Percentiles rank a stretch among this genome's conserved stretches.
phyloP scores from a whole-genome alignment of 2,113 vertebrate species.

The Cepphus grylle region DNA sequence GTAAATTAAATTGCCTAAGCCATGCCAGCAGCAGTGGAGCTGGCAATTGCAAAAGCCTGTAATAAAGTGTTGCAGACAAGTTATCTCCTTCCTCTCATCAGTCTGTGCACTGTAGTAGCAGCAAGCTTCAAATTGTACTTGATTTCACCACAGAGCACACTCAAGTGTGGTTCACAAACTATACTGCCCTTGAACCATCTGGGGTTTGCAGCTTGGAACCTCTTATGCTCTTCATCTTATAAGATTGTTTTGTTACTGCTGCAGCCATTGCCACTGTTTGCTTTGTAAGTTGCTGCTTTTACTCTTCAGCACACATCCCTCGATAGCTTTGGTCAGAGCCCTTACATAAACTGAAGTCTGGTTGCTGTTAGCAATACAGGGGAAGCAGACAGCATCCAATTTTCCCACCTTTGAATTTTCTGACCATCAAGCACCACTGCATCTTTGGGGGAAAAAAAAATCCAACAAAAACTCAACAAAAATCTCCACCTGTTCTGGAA shows the following conservation, averaged over 20 bases:
- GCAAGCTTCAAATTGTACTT: conserved; percentile 24
- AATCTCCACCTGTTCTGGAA: neutral
- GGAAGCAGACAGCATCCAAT: neutral
- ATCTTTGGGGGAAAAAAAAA: neutral
- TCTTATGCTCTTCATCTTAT: neutral
- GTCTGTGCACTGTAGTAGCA: neutral
- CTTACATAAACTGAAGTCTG: neutral
- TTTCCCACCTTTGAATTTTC: neutral
- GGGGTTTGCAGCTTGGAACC: neutral
- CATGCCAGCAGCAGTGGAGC: neutral
- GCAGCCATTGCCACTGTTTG: neutral
- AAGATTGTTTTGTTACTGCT: neutral
- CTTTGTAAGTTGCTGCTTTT: neutral
- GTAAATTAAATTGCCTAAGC: conserved; percentile 44
- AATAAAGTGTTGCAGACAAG: neutral
- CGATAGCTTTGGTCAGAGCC: neutral
- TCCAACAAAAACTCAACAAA: neutral
- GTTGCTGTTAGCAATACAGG: neutral
- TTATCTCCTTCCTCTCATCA: neutral
- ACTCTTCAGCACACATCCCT: neutral
- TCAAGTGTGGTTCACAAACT: neutral
- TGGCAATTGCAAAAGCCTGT: conserved; percentile 11
- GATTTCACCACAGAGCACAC: neutral
- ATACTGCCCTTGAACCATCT: neutral
- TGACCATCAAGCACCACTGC: neutral